These are phyloP conservation scores for Hyles euphorbiae DNA, from an alignment of 1,140 invertebrate genomes.

Conservation along the genomic window DNA sequence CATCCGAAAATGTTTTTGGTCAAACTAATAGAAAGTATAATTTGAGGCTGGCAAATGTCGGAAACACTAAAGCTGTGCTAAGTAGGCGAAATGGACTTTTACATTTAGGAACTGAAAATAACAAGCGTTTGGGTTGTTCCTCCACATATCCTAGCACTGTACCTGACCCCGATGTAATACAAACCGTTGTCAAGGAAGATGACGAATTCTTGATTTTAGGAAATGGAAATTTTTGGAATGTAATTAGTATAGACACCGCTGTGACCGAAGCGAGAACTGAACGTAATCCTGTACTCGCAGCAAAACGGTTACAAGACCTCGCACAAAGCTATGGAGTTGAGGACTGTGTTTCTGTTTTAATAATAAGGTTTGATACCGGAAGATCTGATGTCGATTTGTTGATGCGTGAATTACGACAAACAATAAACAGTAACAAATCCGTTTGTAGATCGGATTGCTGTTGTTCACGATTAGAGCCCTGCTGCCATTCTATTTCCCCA, in stretches of 20 bases:
- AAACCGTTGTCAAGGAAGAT: conserved; percentile 84
- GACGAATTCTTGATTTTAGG: conserved; percentile 89
- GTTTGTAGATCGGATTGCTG: conserved; percentile 78
- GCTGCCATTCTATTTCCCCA: conserved; percentile 75
- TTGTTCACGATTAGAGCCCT: conserved; percentile 79
- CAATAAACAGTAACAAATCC: conserved; percentile 75
- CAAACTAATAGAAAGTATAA: conserved; percentile 74
- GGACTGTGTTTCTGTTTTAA: conserved; percentile 87
- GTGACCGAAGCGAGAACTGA: conserved; percentile 84
- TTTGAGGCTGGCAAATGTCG: conserved; percentile 83
- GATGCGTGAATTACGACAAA: conserved; percentile 86
- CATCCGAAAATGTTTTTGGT: conserved; percentile 69
- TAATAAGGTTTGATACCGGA: conserved; percentile 81
- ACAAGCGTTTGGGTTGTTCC: conserved; percentile 79
- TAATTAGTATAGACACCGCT: conserved; percentile 83
- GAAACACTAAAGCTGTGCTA: conserved; percentile 83
- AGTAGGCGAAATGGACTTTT: conserved; percentile 79
- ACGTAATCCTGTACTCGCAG: conserved; percentile 85
- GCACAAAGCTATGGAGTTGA: conserved; percentile 89
- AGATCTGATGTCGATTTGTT: conserved; percentile 82
- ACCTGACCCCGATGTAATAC: conserved; percentile 84
- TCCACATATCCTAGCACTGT: conserved; percentile 80
- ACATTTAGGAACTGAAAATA: conserved; percentile 75
- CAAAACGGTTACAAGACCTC: conserved; percentile 87
- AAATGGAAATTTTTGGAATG: conserved; percentile 87